phyloP scores from a whole-genome alignment of 2,797 vertebrate genomes.

The Etheostoma nigrum region DNA sequence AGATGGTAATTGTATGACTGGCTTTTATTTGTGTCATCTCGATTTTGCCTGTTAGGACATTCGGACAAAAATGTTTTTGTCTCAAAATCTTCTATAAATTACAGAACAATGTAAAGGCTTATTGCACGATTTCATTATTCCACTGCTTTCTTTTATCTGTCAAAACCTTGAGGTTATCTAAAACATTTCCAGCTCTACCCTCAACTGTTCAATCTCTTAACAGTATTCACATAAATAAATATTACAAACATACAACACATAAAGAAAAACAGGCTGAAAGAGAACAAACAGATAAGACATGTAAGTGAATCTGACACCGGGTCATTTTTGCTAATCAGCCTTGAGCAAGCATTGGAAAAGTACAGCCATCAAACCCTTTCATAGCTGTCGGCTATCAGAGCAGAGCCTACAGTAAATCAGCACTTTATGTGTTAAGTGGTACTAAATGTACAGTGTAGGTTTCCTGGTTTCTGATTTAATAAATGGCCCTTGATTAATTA shows the following conservation, averaged over 20 bases:
- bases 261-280: background rate
- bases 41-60: background rate
- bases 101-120: background rate
- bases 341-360: background rate
- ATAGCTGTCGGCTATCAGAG: too few species aligned
- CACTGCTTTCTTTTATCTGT: background rate
- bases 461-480: too few species aligned
- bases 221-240: too few species aligned
- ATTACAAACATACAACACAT: background rate
- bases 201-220: background rate
- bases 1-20: background rate
- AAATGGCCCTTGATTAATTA: too few species aligned
- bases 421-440: too few species aligned
- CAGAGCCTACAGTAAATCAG: too few species aligned
- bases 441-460: too few species aligned
- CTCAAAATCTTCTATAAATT: background rate
- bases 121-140: background rate
- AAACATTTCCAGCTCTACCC: background rate
- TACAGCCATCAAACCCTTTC: background rate
- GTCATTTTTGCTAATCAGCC: background rate
- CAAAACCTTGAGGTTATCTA: background rate
- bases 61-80: background rate
- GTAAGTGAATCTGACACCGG: background rate
- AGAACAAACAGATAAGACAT: background rate
- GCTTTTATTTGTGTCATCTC: background rate